Base-by-base conservation (phyloP, 2,113 vertebrate genomes). In the Phrynosoma platyrhinos region DNA sequence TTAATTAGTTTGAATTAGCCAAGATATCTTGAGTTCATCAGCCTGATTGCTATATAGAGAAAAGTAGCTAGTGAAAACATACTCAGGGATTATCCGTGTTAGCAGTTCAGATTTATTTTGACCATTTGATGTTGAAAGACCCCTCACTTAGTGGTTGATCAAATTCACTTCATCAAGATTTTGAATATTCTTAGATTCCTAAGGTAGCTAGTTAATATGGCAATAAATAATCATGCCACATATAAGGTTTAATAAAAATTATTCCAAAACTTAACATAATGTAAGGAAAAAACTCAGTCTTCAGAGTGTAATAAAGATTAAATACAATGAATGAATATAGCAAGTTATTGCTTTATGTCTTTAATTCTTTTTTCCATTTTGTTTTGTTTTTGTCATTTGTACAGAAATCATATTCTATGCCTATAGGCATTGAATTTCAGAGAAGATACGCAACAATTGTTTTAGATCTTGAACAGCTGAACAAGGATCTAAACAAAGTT, bases 401-500 rank as follows among this genome's bases (percentile, higher is more conserved):
- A 90, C 94, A 99, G 99, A 99, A 99, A 95, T 99, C 99, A 1
- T 99, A 99, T 91, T 98, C 99, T 52, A 96, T 98, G 97, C 97
- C 98, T 1, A 98, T 99, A 23, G 91, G 97, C 87, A 96, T 99
- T 71, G 99, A 99, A 87, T 99, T 99, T 94, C 98, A 99, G 94
- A 98, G 98, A 92, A 97, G 98, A 91, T 99, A 99, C 0, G 99
- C 99, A 52, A 98, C 98, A 80, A 98, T 98, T 12, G 98, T 99
- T 83, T 96, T 99, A 36, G 98, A 99, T 86, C 97, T 99, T 85
- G 99, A 99, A 83, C 98, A 98, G 85, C 97, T 99, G 55, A 99
- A 99, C 93, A 99, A 99, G 95, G 99, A 99, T 92, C 97, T 99
- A 62, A 99, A 99, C 95, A 99, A 99, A 96, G 98, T 99, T 85